A percentile compares a stretch with the other conserved stretches of the same genome.
Evolutionary conservation across 2,888 invertebrate genomes (phyloP).

Genomic region (Chironomus riparius): DNA sequence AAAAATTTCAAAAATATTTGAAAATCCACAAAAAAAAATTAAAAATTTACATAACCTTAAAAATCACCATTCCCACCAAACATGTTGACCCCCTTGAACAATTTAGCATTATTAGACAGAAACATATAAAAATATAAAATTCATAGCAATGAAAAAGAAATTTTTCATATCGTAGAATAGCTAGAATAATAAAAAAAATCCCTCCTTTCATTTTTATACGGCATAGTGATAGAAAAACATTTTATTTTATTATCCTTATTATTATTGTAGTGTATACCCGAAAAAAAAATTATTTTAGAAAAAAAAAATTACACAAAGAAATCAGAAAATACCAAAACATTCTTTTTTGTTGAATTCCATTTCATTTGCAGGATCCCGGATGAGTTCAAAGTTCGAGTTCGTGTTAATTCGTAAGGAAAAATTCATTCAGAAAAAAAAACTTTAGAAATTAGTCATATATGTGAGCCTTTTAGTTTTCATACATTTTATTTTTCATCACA

Average conservation of each 20-base stretch:
- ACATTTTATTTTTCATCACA: neutral
- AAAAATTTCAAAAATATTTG: too few relatives aligned
- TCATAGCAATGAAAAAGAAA: too few relatives aligned
- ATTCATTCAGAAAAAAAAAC: slow-evolving; percentile 6
- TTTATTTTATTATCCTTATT: neutral
- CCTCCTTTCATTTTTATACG: too few relatives aligned
- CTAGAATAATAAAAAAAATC: too few relatives aligned
- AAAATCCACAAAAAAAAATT: too few relatives aligned
- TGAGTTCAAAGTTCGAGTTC: slow-evolving; percentile 77
- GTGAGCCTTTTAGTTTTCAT: slow-evolving; percentile 21
- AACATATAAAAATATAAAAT: too few relatives aligned
- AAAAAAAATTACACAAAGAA: neutral
- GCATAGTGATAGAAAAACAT: neutral
- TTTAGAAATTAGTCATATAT: slow-evolving; percentile 12
- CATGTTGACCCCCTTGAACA: too few relatives aligned
- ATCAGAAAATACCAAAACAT: slow-evolving; percentile 27
- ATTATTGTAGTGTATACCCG: neutral
- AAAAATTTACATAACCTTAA: too few relatives aligned
- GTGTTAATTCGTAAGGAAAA: slow-evolving; percentile 71
- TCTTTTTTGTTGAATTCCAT: slow-evolving; percentile 45
- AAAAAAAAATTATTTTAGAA: neutral
- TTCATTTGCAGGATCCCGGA: slow-evolving; percentile 55
- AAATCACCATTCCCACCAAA: too few relatives aligned
- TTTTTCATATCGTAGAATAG: too few relatives aligned
- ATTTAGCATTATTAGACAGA: too few relatives aligned